Evolutionary conservation across 2,797 vertebrate genomes (phyloP).

Genomic region (Apodemus agrarius): DNA sequence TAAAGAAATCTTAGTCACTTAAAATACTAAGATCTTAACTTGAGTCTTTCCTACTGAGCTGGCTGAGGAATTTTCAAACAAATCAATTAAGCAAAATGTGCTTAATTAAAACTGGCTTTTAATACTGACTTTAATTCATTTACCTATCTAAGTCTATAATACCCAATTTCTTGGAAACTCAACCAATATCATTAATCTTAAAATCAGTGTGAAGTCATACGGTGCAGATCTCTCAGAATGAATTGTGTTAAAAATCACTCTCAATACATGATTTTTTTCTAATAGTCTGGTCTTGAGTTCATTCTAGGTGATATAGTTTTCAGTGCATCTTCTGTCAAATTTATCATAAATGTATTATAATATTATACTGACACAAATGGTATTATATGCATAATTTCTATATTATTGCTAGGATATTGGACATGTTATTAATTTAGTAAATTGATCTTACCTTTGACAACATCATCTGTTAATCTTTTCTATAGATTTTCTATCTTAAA

Average conservation of each 20-base stretch:
- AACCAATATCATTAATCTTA: not conserved
- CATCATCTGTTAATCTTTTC: not conserved
- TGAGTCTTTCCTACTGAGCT: not conserved
- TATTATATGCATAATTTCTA: not conserved
- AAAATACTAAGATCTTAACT: not conserved
- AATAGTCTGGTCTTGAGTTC: not conserved
- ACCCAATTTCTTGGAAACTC: not conserved
- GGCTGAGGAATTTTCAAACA: not conserved
- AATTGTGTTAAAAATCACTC: not conserved
- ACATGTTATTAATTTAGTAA: constrained; percentile 2
- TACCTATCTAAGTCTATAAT: not conserved
- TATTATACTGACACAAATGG: not conserved
- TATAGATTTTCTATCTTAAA: not conserved
- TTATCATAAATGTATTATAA: constrained; percentile 3
- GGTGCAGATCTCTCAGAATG: not conserved
- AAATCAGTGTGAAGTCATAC: not conserved
- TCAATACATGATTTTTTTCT: not conserved
- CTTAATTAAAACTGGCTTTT: not conserved
- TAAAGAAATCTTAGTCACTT: not conserved
- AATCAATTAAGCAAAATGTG: not conserved
- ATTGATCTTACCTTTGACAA: not conserved
- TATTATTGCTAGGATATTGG: not conserved
- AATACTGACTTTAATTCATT: not conserved
- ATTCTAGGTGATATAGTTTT: not conserved
- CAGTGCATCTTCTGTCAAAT: not conserved